A percentile compares a stretch with the other conserved stretches of the same genome.
Evolutionary conservation across 1,140 invertebrate species (phyloP).

Genomic region (Heliconius himera): DNA sequence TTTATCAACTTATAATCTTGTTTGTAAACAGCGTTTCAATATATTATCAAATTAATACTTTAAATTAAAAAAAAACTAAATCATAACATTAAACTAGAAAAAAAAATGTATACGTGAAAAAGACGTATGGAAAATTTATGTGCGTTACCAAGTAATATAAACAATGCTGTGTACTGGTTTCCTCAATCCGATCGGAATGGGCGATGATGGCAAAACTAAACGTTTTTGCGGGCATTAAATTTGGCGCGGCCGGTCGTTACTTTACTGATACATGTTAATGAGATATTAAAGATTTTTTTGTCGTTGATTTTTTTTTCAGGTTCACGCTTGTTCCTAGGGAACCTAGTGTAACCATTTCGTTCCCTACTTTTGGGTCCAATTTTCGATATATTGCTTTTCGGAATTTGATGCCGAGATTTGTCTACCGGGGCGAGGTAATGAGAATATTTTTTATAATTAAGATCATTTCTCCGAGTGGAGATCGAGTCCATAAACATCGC

Average conservation of each 20-base stretch:
- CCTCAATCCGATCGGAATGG: conserved; percentile 47
- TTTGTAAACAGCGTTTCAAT: background rate
- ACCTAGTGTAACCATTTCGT: no score
- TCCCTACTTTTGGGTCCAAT: no score
- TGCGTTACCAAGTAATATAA: conserved; percentile 27
- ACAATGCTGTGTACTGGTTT: conserved; percentile 42
- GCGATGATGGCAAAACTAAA: conserved; percentile 46
- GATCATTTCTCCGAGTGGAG: no score
- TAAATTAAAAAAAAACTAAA: background rate
- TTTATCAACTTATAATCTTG: background rate
- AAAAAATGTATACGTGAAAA: background rate
- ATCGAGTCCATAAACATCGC: no score
- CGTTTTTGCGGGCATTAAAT: conserved; percentile 56
- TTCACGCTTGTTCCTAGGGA: no score
- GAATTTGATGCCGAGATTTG: no score
- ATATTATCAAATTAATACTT: background rate
- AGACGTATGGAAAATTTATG: conserved; percentile 26
- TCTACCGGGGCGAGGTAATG: no score
- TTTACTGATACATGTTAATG: conserved; percentile 51
- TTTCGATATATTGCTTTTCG: no score
- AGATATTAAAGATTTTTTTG: conserved; percentile 26
- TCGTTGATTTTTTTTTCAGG: background rate
- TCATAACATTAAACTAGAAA: conserved; percentile 1
- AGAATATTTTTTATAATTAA: no score
- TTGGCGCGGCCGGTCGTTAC: conserved; percentile 52